Evolutionary conservation across 1,140 invertebrate species (phyloP).

Genomic region (Pseudomyrmex cubaensis): DNA sequence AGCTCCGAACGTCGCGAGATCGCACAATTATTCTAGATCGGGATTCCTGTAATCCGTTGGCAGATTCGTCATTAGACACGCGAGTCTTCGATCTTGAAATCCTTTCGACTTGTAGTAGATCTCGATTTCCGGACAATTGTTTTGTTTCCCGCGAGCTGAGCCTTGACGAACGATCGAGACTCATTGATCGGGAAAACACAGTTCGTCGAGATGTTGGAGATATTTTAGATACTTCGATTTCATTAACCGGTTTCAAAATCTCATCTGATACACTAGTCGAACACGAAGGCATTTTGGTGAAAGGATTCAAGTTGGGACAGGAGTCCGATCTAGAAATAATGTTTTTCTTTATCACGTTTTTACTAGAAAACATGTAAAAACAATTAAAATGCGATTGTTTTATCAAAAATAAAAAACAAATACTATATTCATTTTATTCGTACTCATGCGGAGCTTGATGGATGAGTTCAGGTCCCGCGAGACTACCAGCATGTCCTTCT

Average conservation of each 20-base stretch:
- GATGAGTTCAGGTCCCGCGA: conserved; percentile 80
- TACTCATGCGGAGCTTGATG: conserved; percentile 81
- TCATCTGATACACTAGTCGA: conserved; percentile 1
- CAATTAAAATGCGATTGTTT: neutral
- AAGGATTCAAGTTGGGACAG: conserved; percentile 76
- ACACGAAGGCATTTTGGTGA: conserved; percentile 50
- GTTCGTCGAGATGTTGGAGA: neutral
- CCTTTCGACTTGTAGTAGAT: conserved; percentile 35
- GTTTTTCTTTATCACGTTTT: neutral
- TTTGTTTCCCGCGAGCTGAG: neutral
- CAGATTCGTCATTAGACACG: neutral
- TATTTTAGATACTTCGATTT: neutral
- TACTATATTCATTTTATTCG: conserved; percentile 21
- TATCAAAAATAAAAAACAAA: neutral
- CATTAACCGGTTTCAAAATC: neutral
- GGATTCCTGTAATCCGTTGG: conserved; percentile 6
- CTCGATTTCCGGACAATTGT: neutral
- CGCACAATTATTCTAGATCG: neutral
- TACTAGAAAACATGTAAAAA: neutral
- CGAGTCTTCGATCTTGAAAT: neutral
- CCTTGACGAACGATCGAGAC: conserved; percentile 34
- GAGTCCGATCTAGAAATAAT: conserved; percentile 76
- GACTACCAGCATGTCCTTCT: conserved; percentile 79
- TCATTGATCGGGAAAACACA: conserved; percentile 40
- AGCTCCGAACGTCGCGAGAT: conserved; percentile 2